A percentile compares a stretch with the other conserved stretches of the same genome.
Conservation (phyloP, 1,140 invertebrate species). For the Hestina assimilis region DNA sequence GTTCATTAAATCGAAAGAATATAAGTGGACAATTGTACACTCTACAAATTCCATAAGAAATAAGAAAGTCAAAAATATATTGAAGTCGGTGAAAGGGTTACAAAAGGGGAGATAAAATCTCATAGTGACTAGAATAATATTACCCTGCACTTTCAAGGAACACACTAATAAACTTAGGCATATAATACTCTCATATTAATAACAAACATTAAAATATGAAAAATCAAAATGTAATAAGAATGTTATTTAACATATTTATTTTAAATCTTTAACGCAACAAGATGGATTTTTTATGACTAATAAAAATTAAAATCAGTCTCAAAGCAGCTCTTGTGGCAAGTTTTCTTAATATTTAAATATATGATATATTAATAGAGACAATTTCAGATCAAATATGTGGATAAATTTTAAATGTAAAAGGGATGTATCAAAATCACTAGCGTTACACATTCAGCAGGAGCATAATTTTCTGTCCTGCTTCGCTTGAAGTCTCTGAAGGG, state of each 20-base stretch:
- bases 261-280: background rate
- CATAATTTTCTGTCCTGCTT: slow-evolving; percentile 62
- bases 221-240: slow-evolving; percentile 1
- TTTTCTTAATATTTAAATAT: slow-evolving; percentile 14
- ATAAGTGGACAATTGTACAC: too few species aligned
- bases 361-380: slow-evolving; percentile 5
- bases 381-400: slow-evolving; percentile 4
- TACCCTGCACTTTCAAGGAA: slow-evolving; percentile 41
- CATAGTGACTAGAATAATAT: too few species aligned
- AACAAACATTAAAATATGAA: background rate
- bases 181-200: background rate
- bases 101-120: too few species aligned
- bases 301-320: slow-evolving; percentile 51
- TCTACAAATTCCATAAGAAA: too few species aligned
- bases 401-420: background rate
- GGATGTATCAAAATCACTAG: slow-evolving; percentile 16
- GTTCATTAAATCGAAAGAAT: too few species aligned
- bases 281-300: slow-evolving; percentile 3
- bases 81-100: too few species aligned
- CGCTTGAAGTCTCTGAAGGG: slow-evolving; percentile 65
- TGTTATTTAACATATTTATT: background rate
- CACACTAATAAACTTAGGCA: slow-evolving; percentile 8
- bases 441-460: slow-evolving; percentile 44
- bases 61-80: too few species aligned
- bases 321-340: slow-evolving; percentile 30